Base-by-base conservation (phyloP, 2,797 vertebrate species). In the Megalops cyprinoides region DNA sequence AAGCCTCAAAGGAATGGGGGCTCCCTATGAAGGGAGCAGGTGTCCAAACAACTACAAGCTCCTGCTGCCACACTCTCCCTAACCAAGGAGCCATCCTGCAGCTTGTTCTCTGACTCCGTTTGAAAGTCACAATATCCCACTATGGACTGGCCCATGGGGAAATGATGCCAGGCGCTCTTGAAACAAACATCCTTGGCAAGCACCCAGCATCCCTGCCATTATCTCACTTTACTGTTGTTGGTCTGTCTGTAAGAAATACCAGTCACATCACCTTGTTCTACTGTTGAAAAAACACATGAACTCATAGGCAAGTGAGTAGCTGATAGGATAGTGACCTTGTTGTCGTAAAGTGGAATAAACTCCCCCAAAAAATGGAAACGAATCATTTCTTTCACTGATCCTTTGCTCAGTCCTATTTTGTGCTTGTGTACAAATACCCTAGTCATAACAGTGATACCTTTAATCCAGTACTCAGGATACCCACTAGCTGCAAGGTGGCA, bases 341-440 rank as follows among this genome's bases (percentile, higher is more conserved):
- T 49, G 48, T 78, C 75, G 42, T 42, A 86, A 85, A 82, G 80
- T 85, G 81, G 55, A 87, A 82, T 85, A 81, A 86, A 86, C 87
- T 82, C 85, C 86, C 81, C 78, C 90, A 86, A 76, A 83, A 87
- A 87, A 89, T 87, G n/a, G n/a, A n/a, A n/a, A 91, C 87, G 83
- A 85, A 87, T 84, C 42, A 77, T 76, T 88, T 85, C 86, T 86
- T 79, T 91, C 85, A 76, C 12, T 87, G 84, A 73, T 83, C 81
- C 85, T 89, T 90, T 87, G 46, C 75, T 75, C 55, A 23, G 46
- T n/a, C 65, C 15, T 51, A 31, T 88, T 91, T 91, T 87, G 89
- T 87, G 86, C 82, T 83, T 79, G 86, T 89, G 88, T 88, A 86
- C 87, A 83, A 91, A 89, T 58, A 25, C 39, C 88, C 82, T 62